Conservation (phyloP, 2,113 vertebrate species). For the Epinephelus moara region DNA sequence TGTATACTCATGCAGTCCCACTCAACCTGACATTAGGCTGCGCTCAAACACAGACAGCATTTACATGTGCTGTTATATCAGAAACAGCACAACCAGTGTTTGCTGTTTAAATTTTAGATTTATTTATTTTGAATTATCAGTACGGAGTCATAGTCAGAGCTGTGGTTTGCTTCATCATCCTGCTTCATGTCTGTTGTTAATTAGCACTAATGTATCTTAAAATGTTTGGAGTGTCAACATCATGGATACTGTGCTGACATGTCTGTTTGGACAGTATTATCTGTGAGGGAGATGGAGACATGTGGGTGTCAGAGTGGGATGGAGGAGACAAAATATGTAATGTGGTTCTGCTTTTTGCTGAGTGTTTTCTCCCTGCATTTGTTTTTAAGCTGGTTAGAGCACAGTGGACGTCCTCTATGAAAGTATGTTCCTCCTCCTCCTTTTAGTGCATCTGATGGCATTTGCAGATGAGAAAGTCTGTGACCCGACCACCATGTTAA, state of each 20-base stretch:
- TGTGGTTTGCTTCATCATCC: not conserved
- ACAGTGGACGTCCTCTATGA: not conserved
- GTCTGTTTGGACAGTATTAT: not conserved
- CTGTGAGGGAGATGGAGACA: not conserved
- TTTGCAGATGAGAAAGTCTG: too few species aligned
- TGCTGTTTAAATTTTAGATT: not conserved
- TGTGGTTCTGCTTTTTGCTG: not conserved
- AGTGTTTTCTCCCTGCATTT: not conserved
- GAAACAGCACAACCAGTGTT: not conserved
- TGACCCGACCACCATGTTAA: too few species aligned
- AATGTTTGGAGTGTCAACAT: not conserved
- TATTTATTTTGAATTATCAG: not conserved
- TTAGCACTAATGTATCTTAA: not conserved
- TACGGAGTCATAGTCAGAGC: not conserved
- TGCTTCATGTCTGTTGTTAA: not conserved
- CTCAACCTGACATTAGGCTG: slow-evolving; percentile 49
- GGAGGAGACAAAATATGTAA: not conserved
- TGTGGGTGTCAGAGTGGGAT: too few species aligned
- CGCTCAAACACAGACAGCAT: slow-evolving; percentile 18
- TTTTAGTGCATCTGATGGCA: too few species aligned
- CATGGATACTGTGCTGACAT: not conserved
- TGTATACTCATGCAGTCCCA: slow-evolving; percentile 54
- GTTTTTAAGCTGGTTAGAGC: not conserved
- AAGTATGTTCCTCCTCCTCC: not conserved
- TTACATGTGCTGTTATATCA: not conserved